Base-by-base conservation (phyloP, 2,113 vertebrate genomes). In the Nibea coibor region DNA sequence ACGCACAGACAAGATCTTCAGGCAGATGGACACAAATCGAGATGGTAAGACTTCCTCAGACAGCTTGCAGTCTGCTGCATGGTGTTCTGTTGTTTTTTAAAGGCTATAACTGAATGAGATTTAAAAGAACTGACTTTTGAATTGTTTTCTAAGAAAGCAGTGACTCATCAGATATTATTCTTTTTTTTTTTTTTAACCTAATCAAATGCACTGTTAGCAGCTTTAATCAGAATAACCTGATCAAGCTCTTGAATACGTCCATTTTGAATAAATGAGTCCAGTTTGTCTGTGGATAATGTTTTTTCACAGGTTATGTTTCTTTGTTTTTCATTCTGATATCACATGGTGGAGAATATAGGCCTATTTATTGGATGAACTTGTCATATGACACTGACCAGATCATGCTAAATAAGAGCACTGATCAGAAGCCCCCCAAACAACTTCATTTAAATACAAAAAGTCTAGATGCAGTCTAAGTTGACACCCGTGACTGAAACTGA, bases 1-100 rank as follows among this genome's bases (percentile, higher is more conserved):
- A 89, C 96, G 98, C 86, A 99, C 98, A 50, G 98, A 99, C 72
- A 99, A 99, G 94, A 99, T 99, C 90, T 99, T 99, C 93, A 96
- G 97, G 45, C 98, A 99, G 95, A 99, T 99, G 98, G 98, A 99
- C 93, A 97, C 96, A 91, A 99, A 99, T 75, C 95, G 97, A 88
- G 98, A 99, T 0, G 98, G 98, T 99, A 90, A 91, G 96, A 20
- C 12, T 17, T 22, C n/a, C 9, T 42, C 64, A 0, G 48, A 15
- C 19, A 0, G 4, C 16, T 28, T 73, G 22, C 10, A 15, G 20
- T 54, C 35, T 22, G 14, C 22, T 62, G 11, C 50, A 28, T 20
- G 22, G 54, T 54, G 56, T 39, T 22, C 4, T 51, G n/a, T 39
- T 62, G 5, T 42, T 26, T 5, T 51, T 7, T 16, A 69, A 62